Evolutionary conservation across 2,888 invertebrate genomes (phyloP).

Genomic region (Azorinus chamasolen): DNA sequence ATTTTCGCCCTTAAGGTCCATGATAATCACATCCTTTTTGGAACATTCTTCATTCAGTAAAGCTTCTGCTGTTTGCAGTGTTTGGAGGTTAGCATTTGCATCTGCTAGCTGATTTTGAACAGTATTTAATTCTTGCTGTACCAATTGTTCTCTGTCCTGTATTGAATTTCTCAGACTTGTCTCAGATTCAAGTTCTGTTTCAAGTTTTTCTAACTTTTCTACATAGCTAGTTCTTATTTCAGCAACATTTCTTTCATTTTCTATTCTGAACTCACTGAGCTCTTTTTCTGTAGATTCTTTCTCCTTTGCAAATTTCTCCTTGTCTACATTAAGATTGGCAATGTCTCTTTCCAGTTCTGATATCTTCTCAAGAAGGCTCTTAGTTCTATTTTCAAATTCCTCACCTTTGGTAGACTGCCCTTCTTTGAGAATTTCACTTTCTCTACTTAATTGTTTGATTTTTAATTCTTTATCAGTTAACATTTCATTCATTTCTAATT

Average conservation of each 20-base stretch:
- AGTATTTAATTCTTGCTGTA: no score
- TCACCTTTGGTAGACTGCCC: constrained; percentile 86
- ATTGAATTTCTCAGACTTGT: no score
- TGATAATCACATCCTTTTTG: no score
- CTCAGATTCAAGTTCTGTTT: no score
- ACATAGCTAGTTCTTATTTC: background rate
- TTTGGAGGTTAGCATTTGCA: no score
- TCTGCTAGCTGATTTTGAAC: no score
- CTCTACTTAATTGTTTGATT: constrained; percentile 87
- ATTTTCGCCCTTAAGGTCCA: no score
- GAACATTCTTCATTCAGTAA: no score
- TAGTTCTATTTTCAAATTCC: constrained; percentile 78
- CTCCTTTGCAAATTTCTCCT: constrained; percentile 32
- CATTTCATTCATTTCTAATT: constrained; percentile 14
- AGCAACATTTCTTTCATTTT: background rate
- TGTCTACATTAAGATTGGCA: constrained; percentile 28
- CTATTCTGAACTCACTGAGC: background rate
- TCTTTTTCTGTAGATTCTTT: constrained; percentile 1
- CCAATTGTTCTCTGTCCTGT: no score
- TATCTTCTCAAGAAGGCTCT: constrained; percentile 75
- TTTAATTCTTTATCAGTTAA: constrained; percentile 31
- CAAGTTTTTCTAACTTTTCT: no score
- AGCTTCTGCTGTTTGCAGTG: no score
- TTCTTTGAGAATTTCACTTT: constrained; percentile 87
- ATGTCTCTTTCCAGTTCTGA: constrained; percentile 76